phyloP scores from a whole-genome alignment of 2,797 vertebrate species.

The Acanthornis magna region DNA sequence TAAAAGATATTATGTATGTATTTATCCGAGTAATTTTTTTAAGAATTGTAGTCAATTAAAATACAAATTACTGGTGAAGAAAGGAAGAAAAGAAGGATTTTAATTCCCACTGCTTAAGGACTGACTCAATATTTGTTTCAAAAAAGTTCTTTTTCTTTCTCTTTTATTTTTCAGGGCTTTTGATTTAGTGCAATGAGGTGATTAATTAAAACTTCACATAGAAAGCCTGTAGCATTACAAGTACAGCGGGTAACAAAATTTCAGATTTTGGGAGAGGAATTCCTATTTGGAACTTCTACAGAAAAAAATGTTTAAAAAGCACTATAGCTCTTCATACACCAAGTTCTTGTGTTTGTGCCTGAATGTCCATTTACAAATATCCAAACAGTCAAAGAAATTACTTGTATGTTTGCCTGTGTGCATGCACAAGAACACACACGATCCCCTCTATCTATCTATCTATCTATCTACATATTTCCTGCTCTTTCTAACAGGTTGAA shows the following conservation, averaged over 20 bases:
- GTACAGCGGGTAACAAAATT: background rate
- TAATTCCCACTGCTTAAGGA: background rate
- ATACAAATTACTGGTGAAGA: background rate
- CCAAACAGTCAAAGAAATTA: background rate
- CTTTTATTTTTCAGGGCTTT: background rate
- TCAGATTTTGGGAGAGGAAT: background rate
- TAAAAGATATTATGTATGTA: background rate
- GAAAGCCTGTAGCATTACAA: background rate
- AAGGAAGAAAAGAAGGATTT: background rate
- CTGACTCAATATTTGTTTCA: background rate
- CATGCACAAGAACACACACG: fast-evolving
- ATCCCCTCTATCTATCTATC: background rate
- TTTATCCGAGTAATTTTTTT: background rate
- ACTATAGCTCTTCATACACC: background rate
- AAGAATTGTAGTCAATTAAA: background rate
- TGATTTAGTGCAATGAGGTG: background rate
- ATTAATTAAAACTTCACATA: background rate
- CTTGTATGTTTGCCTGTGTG: background rate
- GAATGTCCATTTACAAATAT: background rate
- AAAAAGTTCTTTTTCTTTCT: background rate
- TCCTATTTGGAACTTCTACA: background rate
- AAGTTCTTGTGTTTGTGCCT: background rate
- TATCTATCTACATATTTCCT: background rate
- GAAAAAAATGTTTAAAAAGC: background rate
- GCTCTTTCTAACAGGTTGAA: background rate